Conservation (phyloP, 2,797 vertebrate species). For the Phalloptychus januarius region DNA sequence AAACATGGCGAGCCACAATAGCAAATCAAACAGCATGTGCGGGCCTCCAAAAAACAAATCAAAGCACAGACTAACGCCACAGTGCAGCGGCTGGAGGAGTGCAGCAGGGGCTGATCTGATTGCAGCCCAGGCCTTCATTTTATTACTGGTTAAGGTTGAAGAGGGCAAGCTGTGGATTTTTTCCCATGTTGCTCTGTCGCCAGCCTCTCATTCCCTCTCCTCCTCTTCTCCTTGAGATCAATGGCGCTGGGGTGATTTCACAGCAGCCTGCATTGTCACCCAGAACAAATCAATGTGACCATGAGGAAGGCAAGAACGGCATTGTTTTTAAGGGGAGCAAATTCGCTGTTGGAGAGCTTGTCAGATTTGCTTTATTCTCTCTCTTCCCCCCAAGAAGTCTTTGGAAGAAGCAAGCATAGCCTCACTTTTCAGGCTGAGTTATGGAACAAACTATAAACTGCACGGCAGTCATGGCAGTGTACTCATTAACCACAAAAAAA, state of each 20-base stretch:
- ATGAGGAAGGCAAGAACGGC: conserved; percentile 78
- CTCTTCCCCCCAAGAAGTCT: conserved; percentile 63
- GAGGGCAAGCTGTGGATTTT: conserved; percentile 70
- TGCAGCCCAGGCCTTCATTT: conserved; percentile 67
- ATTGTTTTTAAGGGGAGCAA: conserved; percentile 82
- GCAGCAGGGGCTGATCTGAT: conserved; percentile 69
- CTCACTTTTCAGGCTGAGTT: conserved; percentile 55
- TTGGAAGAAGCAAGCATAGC: conserved; percentile 62
- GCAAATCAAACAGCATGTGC: conserved; percentile 72
- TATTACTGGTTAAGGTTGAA: conserved; percentile 71
- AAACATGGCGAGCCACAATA: conserved; percentile 76
- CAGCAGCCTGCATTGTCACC: conserved; percentile 78
- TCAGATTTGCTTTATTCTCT: conserved; percentile 79
- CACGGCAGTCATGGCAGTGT: conserved; percentile 39
- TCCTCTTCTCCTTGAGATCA: conserved; percentile 78
- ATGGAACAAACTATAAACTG: conserved; percentile 58
- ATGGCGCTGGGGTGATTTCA: conserved; percentile 78
- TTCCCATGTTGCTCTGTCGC: conserved; percentile 78
- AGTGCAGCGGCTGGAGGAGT: conserved; percentile 61
- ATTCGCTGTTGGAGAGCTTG: conserved; percentile 80
- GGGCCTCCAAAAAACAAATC: conserved; percentile 72
- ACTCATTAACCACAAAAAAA: conserved; percentile 61
- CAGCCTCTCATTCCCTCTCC: conserved; percentile 67
- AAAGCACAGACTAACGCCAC: conserved; percentile 54
- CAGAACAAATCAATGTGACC: conserved; percentile 84